Evolutionary conservation across 2,888 invertebrate genomes (phyloP).

Genomic region (Chorisops tibialis): DNA sequence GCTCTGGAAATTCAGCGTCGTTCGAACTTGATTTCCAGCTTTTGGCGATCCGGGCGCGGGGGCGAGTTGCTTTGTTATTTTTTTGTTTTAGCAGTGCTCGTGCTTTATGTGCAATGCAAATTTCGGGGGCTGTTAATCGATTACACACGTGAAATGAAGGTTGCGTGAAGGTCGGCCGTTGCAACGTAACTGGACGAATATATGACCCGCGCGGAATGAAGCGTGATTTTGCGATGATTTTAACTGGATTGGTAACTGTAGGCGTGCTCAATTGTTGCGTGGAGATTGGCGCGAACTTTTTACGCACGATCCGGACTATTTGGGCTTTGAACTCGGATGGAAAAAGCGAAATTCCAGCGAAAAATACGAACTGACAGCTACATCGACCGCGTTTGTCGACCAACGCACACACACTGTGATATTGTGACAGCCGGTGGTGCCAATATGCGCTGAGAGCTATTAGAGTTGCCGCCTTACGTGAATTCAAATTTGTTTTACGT

Average conservation of each 20-base stretch:
- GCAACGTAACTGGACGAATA: background rate
- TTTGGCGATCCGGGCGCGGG: background rate
- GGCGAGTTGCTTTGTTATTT: background rate
- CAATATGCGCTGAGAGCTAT: too few relatives aligned
- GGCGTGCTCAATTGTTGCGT: background rate
- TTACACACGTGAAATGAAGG: conserved; percentile 48
- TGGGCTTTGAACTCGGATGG: too few relatives aligned
- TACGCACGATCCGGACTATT: too few relatives aligned
- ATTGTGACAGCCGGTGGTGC: too few relatives aligned
- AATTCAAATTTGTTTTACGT: too few relatives aligned
- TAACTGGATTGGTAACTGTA: background rate
- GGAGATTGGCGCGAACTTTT: too few relatives aligned
- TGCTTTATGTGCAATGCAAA: too few relatives aligned
- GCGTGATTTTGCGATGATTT: background rate
- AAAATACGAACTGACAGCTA: too few relatives aligned
- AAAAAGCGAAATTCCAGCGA: too few relatives aligned
- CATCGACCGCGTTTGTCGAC: too few relatives aligned
- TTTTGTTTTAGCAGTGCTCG: background rate
- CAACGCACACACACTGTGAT: too few relatives aligned
- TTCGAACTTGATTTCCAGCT: background rate
- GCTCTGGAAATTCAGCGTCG: background rate
- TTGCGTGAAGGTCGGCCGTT: conserved; percentile 48
- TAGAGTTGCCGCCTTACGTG: too few relatives aligned
- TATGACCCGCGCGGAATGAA: background rate
- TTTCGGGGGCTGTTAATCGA: conserved; percentile 36